These are phyloP conservation scores for Sebastes steindachneri DNA, from an alignment of 2,797 vertebrate species.

Conservation along the genomic window DNA sequence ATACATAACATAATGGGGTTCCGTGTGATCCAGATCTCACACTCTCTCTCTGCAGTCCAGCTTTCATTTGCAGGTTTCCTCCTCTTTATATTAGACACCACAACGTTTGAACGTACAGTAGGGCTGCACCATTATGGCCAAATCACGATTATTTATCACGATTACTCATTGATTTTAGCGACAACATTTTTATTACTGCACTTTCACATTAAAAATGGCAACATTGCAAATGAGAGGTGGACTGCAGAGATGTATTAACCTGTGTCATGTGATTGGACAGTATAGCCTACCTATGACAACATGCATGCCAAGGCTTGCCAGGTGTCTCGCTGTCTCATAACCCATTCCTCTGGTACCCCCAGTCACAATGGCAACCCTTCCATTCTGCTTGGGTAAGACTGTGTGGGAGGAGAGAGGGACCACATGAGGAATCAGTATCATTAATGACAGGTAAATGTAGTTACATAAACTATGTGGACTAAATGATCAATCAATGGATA, in stretches of 20 bases:
- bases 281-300: slow-evolving; percentile 89
- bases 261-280: too few relatives aligned
- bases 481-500: neutral
- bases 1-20: too few relatives aligned
- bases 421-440: neutral
- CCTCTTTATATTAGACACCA: too few relatives aligned
- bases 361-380: slow-evolving; percentile 93
- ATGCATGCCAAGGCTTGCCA: slow-evolving; percentile 91
- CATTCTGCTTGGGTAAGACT: slow-evolving; percentile 88
- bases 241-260: too few relatives aligned
- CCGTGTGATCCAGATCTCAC: too few relatives aligned
- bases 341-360: slow-evolving; percentile 93
- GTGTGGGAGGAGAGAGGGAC: slow-evolving; percentile 59
- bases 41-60: too few relatives aligned
- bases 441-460: neutral
- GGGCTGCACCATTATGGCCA: too few relatives aligned
- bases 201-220: neutral
- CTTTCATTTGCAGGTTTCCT: too few relatives aligned
- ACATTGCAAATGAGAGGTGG: neutral
- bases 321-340: slow-evolving; percentile 86
- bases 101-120: too few relatives aligned
- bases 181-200: too few relatives aligned
- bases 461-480: neutral
- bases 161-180: too few relatives aligned
- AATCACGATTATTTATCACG: too few relatives aligned